These are phyloP conservation scores for Ahaetulla prasina DNA, from an alignment of 2,113 vertebrate species.

Conservation along the genomic window DNA sequence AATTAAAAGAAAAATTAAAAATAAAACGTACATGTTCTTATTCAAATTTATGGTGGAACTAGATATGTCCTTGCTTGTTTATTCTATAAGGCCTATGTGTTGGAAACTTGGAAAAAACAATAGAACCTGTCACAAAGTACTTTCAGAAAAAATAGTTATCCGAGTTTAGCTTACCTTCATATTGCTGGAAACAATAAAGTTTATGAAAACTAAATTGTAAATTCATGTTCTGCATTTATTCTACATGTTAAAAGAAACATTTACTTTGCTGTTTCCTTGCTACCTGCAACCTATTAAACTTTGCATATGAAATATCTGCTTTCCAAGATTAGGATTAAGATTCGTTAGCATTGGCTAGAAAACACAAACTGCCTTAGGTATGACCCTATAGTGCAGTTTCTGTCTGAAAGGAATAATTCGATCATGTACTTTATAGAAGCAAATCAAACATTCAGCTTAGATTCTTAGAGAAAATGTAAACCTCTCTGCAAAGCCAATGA, in stretches of 20 bases:
- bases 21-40: neutral
- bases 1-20: neutral
- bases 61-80: neutral
- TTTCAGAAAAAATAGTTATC: neutral
- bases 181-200: neutral
- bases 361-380: slow-evolving; percentile 1
- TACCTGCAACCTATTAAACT: neutral
- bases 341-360: neutral
- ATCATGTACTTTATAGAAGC: neutral
- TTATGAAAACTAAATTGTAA: neutral
- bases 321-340: neutral
- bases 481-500: neutral
- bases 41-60: neutral
- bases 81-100: neutral
- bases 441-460: slow-evolving; percentile 3
- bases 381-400: neutral
- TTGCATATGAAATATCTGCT: neutral
- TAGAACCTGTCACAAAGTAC: neutral
- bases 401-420: neutral
- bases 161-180: neutral
- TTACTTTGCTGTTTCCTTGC: slow-evolving; percentile 7
- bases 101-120: neutral
- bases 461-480: slow-evolving; percentile 7
- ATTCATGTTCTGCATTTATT: neutral
- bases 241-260: slow-evolving; percentile 2